Evolutionary conservation across 2,113 vertebrate species (phyloP).

Genomic region (Tetraodon nigroviridis): DNA sequence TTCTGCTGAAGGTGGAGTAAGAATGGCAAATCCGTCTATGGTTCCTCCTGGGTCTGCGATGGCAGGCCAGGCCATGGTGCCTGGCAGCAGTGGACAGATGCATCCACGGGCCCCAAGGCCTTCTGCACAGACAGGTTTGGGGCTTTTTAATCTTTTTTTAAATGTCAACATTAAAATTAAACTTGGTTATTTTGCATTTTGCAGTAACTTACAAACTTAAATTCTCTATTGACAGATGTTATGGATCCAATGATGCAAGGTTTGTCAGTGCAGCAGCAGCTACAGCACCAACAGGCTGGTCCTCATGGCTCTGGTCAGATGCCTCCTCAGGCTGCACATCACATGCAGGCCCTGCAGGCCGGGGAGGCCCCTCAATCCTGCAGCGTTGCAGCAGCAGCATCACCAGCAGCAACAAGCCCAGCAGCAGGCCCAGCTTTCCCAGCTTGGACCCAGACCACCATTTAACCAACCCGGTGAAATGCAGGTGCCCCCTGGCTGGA

Average conservation of each 20-base stretch:
- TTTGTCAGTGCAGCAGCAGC: slow-evolving; percentile 78
- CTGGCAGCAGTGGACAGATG: slow-evolving; percentile 83
- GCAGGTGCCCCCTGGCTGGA: slow-evolving; percentile 90
- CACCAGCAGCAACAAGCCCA: slow-evolving; percentile 72
- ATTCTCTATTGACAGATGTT: slow-evolving; percentile 71
- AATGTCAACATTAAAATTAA: not conserved
- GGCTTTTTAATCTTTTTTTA: not conserved
- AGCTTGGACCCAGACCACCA: slow-evolving; percentile 81
- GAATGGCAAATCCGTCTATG: slow-evolving; percentile 90
- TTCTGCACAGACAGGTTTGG: slow-evolving; percentile 85
- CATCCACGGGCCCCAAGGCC: slow-evolving; percentile 85
- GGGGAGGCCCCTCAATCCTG: slow-evolving; percentile 88
- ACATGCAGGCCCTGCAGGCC: slow-evolving; percentile 84
- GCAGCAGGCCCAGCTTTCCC: slow-evolving; percentile 72
- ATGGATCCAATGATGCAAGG: slow-evolving; percentile 91
- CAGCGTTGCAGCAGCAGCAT: slow-evolving; percentile 76
- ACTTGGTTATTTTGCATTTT: not conserved
- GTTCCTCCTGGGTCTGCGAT: slow-evolving; percentile 83
- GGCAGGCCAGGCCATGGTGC: slow-evolving; percentile 80
- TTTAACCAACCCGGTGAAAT: slow-evolving; percentile 89
- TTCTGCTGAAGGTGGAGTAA: slow-evolving; percentile 55
- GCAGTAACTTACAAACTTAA: not conserved
- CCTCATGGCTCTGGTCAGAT: slow-evolving; percentile 83
- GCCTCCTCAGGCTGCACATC: slow-evolving; percentile 86
- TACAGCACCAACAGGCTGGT: slow-evolving; percentile 80